These are phyloP conservation scores for Cephus cinctus DNA, from an alignment of 1,140 invertebrate genomes.

Conservation along the genomic window DNA sequence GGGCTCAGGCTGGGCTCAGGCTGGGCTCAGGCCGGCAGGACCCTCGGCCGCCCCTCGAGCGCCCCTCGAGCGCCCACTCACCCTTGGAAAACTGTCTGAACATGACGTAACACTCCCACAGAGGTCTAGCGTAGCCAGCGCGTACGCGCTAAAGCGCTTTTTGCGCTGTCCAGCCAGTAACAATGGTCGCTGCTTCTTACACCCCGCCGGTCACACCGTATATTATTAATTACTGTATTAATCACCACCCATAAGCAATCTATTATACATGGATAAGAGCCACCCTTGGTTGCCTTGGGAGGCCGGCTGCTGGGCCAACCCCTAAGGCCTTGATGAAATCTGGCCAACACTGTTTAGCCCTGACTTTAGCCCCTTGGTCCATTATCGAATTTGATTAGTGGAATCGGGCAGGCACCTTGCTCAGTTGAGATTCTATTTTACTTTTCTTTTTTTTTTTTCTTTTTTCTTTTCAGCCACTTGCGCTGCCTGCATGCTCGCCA, in stretches of 20 bases:
- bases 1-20: neutral
- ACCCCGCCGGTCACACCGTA: constrained; percentile 42
- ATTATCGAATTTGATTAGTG: no score
- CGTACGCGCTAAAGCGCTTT: constrained; percentile 33
- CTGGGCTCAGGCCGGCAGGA: neutral
- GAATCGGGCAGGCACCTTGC: no score
- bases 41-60: constrained; percentile 9
- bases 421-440: no score
- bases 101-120: constrained; percentile 54
- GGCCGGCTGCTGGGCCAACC: no score
- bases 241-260: constrained; percentile 49
- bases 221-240: constrained; percentile 58
- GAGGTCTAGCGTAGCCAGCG: constrained; percentile 30
- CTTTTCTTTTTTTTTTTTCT: no score
- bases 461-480: constrained; percentile 40
- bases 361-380: no score
- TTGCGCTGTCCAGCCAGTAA: constrained; percentile 48
- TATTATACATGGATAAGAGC: constrained; percentile 53
- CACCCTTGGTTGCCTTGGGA: no score
- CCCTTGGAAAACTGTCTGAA: constrained; percentile 51
- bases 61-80: constrained; percentile 26
- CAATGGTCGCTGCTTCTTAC: constrained; percentile 49
- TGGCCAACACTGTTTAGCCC: no score
- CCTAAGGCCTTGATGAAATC: no score
- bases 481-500: constrained; percentile 39